Evolutionary conservation across 2,888 invertebrate genomes (phyloP), one percentile per base, ranked within the genome.

Genomic region (Watsonalla cultraria): DNA sequence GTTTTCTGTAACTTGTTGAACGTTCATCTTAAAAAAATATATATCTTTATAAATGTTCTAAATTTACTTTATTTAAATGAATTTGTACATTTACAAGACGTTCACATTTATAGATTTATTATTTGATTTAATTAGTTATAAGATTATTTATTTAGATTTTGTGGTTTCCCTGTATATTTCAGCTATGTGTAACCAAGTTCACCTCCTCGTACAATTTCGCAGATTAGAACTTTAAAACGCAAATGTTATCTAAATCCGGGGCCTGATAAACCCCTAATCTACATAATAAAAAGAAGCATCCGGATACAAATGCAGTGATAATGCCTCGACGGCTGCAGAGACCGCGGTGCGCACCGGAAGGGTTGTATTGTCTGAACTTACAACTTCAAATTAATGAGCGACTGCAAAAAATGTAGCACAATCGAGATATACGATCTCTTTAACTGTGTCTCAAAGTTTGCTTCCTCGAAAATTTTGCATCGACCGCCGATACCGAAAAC

Each of bases 331-430:
- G 76, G 82, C 62, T 64, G 63, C 55, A 57, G 70, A 79, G 78
- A 77, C 80, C 78, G 74, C 80, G 77, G 56, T 51, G 68, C 59
- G 68, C 74, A 70, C 64, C 70, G 74, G 78, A 82, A 88, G 88
- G 90, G 90, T 86, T 84, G 76, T 74, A 82, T 87, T 89, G 86
- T 89, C 81, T 84, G 85, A 75, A 79, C 78, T 76, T 78, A 80
- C 83, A 80, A 80, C 82, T 83, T 80, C 83, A 88, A 90, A 89
- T 90, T 90, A 90, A 90, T 90, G 90, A 90, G 85, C 75, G 72
- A 64, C 71, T 74, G 81, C 78, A 88, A 90, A 90, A 90, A 90
- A 84, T 82, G 77, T 84, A 80, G 74, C 81, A 86, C 87, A 89
- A 90, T 90, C 87, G 78, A 76, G 86, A 77, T 72, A 87, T 82